phyloP scores from a whole-genome alignment of 2,113 vertebrate genomes.

The Myotis davidii region DNA sequence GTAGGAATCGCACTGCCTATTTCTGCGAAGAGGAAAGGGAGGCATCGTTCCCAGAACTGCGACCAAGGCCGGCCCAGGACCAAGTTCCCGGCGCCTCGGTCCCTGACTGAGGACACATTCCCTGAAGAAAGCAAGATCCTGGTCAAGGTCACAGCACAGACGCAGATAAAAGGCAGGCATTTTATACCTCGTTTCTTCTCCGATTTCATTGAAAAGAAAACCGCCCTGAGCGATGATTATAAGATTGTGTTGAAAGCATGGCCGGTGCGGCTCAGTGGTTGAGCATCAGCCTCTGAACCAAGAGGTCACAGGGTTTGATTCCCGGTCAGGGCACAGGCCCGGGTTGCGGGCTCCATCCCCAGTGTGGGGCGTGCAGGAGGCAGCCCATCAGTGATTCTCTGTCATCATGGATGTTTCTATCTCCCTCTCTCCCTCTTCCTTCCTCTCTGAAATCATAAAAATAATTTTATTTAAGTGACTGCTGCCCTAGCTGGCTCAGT shows the following conservation, averaged over 20 bases:
- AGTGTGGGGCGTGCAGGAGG: too few relatives aligned
- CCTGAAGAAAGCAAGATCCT: neutral
- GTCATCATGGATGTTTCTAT: too few relatives aligned
- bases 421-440: too few relatives aligned
- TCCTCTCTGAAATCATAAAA: too few relatives aligned
- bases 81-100: neutral
- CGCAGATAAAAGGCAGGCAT: neutral
- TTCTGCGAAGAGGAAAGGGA: neutral
- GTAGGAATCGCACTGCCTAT: neutral
- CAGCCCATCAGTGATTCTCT: too few relatives aligned
- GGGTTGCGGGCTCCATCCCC: too few relatives aligned
- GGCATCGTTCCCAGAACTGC: neutral
- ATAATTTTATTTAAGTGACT: too few relatives aligned
- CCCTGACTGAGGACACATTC: neutral
- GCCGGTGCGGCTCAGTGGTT: too few relatives aligned
- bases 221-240: neutral
- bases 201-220: neutral
- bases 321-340: too few relatives aligned
- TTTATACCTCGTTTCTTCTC: neutral
- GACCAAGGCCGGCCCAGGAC: neutral
- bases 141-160: neutral
- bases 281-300: too few relatives aligned
- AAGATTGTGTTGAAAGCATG: neutral
- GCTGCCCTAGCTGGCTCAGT: too few relatives aligned
- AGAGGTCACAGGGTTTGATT: too few relatives aligned